These are phyloP conservation scores for Drosophila incognita DNA, from an alignment of 2,888 invertebrate species.

Conservation along the genomic window DNA sequence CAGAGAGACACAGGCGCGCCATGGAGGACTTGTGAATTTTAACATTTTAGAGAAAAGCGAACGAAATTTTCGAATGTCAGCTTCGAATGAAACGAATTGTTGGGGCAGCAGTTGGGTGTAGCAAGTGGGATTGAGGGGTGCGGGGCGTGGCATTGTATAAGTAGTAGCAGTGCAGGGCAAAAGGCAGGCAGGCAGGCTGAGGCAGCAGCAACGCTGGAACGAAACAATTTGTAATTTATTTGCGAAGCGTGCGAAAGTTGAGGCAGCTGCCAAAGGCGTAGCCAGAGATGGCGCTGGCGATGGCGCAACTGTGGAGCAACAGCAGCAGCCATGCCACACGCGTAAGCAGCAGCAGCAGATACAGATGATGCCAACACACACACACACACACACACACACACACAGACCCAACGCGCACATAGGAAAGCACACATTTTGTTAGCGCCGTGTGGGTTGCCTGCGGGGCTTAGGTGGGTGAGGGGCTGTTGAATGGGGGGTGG, in stretches of 20 bases:
- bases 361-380: conserved; percentile 39
- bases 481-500: not conserved
- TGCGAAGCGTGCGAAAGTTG: conserved; percentile 80
- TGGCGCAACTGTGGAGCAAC: conserved; percentile 45
- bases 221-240: conserved; percentile 84
- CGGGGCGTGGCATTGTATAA: conserved; percentile 46
- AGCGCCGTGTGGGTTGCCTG: conserved; percentile 10
- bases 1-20: conserved; percentile 20
- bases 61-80: conserved; percentile 71
- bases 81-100: conserved; percentile 76
- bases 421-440: conserved; percentile 21
- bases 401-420: not conserved
- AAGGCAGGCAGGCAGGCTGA: not conserved
- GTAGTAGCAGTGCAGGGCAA: conserved; percentile 52
- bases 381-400: not conserved
- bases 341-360: conserved; percentile 41
- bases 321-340: conserved; percentile 35
- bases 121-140: not conserved
- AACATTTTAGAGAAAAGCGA: conserved; percentile 82
- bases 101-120: conserved; percentile 13
- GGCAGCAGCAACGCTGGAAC: conserved; percentile 64
- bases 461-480: not conserved
- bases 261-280: conserved; percentile 79
- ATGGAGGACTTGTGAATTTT: conserved; percentile 75
- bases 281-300: conserved; percentile 50